phyloP scores from a whole-genome alignment of 2,113 vertebrate species.

The Atlantisia rogersi region DNA sequence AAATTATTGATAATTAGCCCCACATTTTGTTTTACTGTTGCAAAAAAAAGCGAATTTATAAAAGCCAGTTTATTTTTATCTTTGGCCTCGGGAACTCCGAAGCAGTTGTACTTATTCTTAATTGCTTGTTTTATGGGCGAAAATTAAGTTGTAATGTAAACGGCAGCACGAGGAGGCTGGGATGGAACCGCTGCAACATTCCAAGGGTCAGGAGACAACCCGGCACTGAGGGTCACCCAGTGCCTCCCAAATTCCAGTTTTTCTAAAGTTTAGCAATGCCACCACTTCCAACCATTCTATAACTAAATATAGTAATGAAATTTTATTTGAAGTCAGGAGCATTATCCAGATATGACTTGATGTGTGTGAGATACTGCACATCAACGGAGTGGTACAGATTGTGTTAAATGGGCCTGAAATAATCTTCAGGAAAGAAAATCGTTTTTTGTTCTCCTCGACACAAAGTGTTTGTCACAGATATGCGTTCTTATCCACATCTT shows the following conservation, averaged over 20 bases:
- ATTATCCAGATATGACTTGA: constrained; percentile 63
- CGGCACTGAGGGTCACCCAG: neutral
- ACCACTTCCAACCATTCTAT: constrained; percentile 27
- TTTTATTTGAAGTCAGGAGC: constrained; percentile 69
- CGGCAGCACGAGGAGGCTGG: neutral
- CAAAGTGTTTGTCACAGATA: constrained; percentile 82
- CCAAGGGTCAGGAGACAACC: neutral
- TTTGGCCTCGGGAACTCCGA: constrained; percentile 48
- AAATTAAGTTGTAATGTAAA: constrained; percentile 27
- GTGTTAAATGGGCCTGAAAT: constrained; percentile 92
- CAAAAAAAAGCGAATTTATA: constrained; percentile 14
- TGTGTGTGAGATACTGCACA: constrained; percentile 59
- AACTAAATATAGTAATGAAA: constrained; percentile 75
- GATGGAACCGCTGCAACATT: neutral
- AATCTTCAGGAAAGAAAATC: constrained; percentile 84
- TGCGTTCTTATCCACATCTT: constrained; percentile 73
- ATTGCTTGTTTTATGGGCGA: constrained; percentile 61
- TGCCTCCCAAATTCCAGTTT: constrained; percentile 23
- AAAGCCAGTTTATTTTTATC: constrained; percentile 56
- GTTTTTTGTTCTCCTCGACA: constrained; percentile 80
- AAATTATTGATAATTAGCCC: constrained; percentile 49
- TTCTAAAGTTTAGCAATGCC: constrained; percentile 64
- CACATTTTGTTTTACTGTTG: neutral
- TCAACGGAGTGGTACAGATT: constrained; percentile 85
- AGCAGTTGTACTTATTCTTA: constrained; percentile 48